Evolutionary conservation across 1,140 invertebrate species (phyloP), one percentile per base, ranked within the genome.

Genomic region (Plectrocnemia conspersa): DNA sequence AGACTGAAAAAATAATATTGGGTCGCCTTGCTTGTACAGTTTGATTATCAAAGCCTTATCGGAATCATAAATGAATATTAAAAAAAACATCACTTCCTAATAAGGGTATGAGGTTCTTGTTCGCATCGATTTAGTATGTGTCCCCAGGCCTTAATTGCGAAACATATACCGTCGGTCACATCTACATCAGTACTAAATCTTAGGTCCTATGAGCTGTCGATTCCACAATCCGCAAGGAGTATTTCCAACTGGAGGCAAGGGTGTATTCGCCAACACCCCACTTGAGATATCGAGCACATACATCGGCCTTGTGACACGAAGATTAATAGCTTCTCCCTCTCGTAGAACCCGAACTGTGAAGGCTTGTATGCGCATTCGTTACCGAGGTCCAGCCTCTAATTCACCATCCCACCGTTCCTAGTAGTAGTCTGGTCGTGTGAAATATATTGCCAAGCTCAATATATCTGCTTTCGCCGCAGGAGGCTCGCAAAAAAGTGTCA

Each of bases 101-200:
- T n/a, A n/a, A n/a, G n/a, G n/a, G n/a, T n/a, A n/a, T n/a, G n/a
- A n/a, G n/a, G n/a, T n/a, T n/a, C n/a, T n/a, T n/a, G n/a, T n/a
- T n/a, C n/a, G n/a, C n/a, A n/a, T n/a, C n/a, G n/a, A n/a, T n/a
- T n/a, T n/a, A n/a, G n/a, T n/a, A n/a, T n/a, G n/a, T n/a, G n/a
- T n/a, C n/a, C n/a, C n/a, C n/a, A n/a, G n/a, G 33, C 38, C 22
- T 50, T 50, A 50, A 50, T 50, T 50, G 47, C 10, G 25, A 50
- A 50, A 50, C 47, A 50, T 50, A 50, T 50, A 21, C 47, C 32
- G 33, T 35, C 16, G 35, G 33, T 36, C 47, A 29, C 44, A 23
- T 47, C 44, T 47, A 27, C 33, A 47, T 47, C 44, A 47, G 19
- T 50, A n/a, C n/a, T n/a, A 50, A 50, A 50, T 50, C 47, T 50